Conservation (phyloP, 35 echinoderm and acorn worm species). For the Heliocidaris erythrogramma region DNA sequence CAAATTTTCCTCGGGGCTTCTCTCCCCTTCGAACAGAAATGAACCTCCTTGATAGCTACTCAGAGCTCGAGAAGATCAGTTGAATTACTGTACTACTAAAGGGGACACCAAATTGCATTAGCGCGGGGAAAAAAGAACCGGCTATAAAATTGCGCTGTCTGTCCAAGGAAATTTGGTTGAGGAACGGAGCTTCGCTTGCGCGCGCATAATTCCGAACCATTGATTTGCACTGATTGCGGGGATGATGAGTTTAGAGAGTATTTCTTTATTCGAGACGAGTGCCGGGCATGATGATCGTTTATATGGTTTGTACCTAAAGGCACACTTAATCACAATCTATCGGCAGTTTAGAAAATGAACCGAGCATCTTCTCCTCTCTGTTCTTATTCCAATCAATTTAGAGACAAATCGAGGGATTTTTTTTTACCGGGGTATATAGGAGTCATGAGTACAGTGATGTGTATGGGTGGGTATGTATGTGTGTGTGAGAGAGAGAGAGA, state of each 20-base stretch:
- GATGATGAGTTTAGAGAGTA: neutral
- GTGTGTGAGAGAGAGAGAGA: neutral
- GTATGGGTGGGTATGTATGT: neutral
- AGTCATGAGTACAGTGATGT: neutral
- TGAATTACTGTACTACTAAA: slow-evolving; percentile 39
- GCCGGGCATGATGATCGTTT: slow-evolving; percentile 1
- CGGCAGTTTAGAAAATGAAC: slow-evolving; percentile 16
- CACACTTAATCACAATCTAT: slow-evolving; percentile 18
- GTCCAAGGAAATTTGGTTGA: slow-evolving; percentile 23
- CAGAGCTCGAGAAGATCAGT: neutral
- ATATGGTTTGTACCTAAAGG: neutral
- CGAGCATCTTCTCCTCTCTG: neutral
- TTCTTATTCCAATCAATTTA: slow-evolving; percentile 6
- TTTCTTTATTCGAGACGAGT: neutral
- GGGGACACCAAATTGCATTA: slow-evolving; percentile 53
- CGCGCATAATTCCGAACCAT: neutral
- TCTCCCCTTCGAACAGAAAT: neutral
- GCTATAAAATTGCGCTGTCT: slow-evolving; percentile 31
- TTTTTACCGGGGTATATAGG: neutral
- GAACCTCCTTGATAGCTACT: slow-evolving; percentile 21
- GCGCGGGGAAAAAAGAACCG: neutral
- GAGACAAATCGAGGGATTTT: neutral
- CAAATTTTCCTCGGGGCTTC: slow-evolving; percentile 23
- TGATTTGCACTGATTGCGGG: slow-evolving; percentile 8
- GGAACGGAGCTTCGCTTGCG: neutral